Evolutionary conservation across 2,888 invertebrate genomes (phyloP), one percentile per base, ranked within the genome.

Genomic region (Dryococelus australis): DNA sequence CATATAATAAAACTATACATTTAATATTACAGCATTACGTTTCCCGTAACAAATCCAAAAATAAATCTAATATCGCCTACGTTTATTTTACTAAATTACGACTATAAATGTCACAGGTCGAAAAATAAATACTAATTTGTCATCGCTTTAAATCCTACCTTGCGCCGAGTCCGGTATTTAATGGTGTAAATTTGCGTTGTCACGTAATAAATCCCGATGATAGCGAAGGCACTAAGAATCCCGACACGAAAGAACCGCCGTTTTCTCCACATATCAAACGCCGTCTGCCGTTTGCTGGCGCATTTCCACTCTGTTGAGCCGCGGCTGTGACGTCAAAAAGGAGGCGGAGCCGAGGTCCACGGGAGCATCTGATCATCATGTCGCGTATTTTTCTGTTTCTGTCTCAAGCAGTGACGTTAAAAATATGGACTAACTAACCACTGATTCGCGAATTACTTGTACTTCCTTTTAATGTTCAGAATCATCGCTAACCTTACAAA

Each of bases 241-340:
- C 80, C 47, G 51, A 87, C 26, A 81, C 87, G 85, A 80, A 87
- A 28, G 26, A 85, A 78, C 81, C 87, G 85, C 85, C 87, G 84
- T 81, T 85, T 87, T 43, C 87, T 79, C 87, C 87, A 87, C 87
- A 87, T 87, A 79, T 65, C 65, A 65, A 65, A 65, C 65, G 86
- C 85, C 85, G 43, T 43, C 84, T 84, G 47, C 84, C 47, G 47
- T 65, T 65, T n/a, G 65, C 65, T 65, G 65, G 65, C 20, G 65
- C 65, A 24, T 65, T 65, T 65, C 6, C 65, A 16, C 2, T 65
- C 65, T 65, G 65, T 65, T 65, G 65, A 24, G 2, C 65, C 24
- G 65, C 65, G n/a, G n/a, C 65, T 20, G 65, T 65, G 65, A 65
- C 65, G 65, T 65, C 65, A 65, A 65, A 65, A 65, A 65, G 65